A percentile compares a stretch with the other conserved stretches of the same genome.
Conservation (phyloP, 2,113 vertebrate genomes). For the Larimichthys crocea region DNA sequence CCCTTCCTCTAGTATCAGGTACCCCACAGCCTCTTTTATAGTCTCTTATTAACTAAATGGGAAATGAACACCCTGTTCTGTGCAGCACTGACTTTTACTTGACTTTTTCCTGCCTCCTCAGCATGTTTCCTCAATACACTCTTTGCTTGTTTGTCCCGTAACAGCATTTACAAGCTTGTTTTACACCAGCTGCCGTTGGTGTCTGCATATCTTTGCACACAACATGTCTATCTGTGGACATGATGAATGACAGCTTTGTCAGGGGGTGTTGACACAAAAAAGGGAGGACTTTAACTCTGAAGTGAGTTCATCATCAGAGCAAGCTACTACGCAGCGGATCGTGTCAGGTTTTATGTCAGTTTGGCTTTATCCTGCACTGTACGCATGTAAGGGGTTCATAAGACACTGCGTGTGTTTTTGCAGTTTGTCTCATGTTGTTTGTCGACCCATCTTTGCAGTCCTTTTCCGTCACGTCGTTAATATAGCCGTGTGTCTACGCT, state of each 20-base stretch:
- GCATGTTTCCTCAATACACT: not conserved
- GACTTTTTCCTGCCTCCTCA: not conserved
- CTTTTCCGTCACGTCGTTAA: not conserved
- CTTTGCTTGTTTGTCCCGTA: not conserved
- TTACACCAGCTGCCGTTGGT: not conserved
- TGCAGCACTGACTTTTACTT: not conserved
- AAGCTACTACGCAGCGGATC: not conserved
- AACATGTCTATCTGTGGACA: not conserved
- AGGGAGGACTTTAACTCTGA: not conserved
- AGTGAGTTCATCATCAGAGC: no score
- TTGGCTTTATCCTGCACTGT: not conserved
- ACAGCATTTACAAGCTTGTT: not conserved
- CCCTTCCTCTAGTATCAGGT: conserved; percentile 3
- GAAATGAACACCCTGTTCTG: not conserved
- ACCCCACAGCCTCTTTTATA: not conserved
- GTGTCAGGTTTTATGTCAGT: not conserved
- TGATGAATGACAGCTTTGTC: not conserved
- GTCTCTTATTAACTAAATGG: not conserved
- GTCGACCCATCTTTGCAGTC: not conserved
- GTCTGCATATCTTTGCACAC: not conserved
- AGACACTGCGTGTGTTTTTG: no score
- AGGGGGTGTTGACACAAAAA: not conserved
- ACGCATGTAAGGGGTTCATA: not conserved
- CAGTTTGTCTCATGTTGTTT: not conserved
- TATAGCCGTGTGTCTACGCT: not conserved